Evolutionary conservation across 2,888 invertebrate genomes (phyloP).

Genomic region (Sarcophaga rosellei): DNA sequence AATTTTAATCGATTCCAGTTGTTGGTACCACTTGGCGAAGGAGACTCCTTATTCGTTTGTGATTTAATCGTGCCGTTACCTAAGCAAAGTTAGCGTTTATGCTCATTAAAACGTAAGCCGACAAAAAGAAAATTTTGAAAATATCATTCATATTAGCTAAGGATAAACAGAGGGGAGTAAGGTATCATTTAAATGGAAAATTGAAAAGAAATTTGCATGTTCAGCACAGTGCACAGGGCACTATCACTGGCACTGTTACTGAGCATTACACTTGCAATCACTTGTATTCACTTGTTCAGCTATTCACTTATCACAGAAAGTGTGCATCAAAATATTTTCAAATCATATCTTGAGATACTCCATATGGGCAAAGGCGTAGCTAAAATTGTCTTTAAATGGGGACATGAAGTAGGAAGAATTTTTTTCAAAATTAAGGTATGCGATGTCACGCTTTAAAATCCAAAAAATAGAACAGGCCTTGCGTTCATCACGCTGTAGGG

Average conservation of each 20-base stretch:
- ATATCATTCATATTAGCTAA: neutral
- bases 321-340: conserved; percentile 19
- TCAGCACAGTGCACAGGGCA: conserved; percentile 27
- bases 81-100: conserved; percentile 73
- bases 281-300: neutral
- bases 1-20: conserved; percentile 74
- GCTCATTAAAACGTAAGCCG: conserved; percentile 10
- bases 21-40: neutral
- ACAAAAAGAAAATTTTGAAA: neutral
- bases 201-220: conserved; percentile 65
- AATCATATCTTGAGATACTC: conserved; percentile 45
- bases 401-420: neutral
- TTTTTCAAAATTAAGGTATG: neutral
- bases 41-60: neutral
- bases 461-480: too few relatives aligned
- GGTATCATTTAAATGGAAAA: conserved; percentile 50
- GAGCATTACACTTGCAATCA: conserved; percentile 11
- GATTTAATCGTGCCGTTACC: conserved; percentile 70
- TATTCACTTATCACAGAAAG: neutral
- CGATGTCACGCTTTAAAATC: too few relatives aligned
- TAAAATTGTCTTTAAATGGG: neutral
- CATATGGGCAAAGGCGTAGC: conserved; percentile 9
- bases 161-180: conserved; percentile 10
- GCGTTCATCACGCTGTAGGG: too few relatives aligned
- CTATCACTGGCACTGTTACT: conserved; percentile 31